phyloP scores from a whole-genome alignment of 2,113 vertebrate genomes.

The Peromyscus polionotus region DNA sequence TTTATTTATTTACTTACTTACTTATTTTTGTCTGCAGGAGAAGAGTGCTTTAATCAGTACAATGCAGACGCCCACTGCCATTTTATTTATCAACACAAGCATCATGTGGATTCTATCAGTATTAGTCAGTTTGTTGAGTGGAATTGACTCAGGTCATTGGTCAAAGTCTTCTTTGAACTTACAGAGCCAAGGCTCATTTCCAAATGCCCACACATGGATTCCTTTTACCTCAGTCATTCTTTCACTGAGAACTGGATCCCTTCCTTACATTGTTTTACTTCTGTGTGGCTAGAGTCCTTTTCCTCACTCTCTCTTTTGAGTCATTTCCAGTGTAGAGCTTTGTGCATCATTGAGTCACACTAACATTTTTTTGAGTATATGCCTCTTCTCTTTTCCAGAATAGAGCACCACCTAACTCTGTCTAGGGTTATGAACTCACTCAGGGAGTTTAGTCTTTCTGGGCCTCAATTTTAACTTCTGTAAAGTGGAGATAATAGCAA shows the following conservation, averaged over 20 bases:
- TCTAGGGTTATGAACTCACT: neutral
- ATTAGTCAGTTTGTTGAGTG: neutral
- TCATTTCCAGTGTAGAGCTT: neutral
- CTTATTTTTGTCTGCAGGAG: neutral
- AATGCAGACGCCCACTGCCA: neutral
- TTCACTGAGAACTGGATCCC: neutral
- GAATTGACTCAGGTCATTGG: neutral
- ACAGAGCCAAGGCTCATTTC: neutral
- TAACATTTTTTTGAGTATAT: neutral
- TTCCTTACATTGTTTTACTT: neutral
- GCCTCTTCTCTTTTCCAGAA: neutral
- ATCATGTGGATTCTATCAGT: neutral
- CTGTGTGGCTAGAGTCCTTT: neutral
- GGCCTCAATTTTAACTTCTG: neutral
- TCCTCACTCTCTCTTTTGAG: neutral
- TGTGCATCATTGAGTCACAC: neutral
- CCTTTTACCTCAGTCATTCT: neutral
- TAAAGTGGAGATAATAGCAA: too few relatives aligned
- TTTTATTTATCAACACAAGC: neutral
- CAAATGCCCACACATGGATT: neutral
- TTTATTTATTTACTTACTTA: neutral
- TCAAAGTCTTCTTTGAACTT: neutral
- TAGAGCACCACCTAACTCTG: neutral
- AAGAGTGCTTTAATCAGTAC: neutral
- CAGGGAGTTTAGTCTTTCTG: neutral